Conservation (phyloP, 2,797 vertebrate species). For the Ptychobarbus kaznakovi region DNA sequence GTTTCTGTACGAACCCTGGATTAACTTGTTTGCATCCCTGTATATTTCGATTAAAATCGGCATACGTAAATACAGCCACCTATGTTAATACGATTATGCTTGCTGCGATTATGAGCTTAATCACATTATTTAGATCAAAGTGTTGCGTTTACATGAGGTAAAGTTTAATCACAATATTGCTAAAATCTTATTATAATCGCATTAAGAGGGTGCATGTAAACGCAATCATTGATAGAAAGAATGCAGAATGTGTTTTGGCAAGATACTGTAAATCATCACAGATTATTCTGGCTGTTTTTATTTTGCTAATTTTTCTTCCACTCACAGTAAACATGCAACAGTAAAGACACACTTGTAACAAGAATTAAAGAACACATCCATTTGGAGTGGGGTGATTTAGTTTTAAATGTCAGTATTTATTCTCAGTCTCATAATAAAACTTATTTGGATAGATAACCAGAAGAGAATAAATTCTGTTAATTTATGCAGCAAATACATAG, state of each 20-base stretch:
- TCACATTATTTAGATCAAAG: no score
- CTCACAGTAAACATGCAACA: background rate
- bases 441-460: slow-evolving; percentile 17
- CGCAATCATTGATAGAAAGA: background rate
- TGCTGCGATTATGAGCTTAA: no score
- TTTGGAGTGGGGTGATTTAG: slow-evolving; percentile 18
- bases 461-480: slow-evolving; percentile 50
- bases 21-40: no score
- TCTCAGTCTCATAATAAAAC: slow-evolving; percentile 25
- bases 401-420: slow-evolving; percentile 53
- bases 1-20: no score
- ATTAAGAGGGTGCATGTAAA: no score
- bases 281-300: background rate
- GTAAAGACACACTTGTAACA: background rate
- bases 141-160: no score
- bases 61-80: no score
- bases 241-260: no score
- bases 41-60: no score
- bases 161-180: no score
- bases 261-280: background rate
- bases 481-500: slow-evolving; percentile 30
- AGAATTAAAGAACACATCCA: background rate
- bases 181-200: no score
- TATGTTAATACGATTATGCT: no score
- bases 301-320: background rate